Evolutionary conservation across 2,797 vertebrate species (phyloP).

Genomic region (Parauchenoglanis punctatus): DNA sequence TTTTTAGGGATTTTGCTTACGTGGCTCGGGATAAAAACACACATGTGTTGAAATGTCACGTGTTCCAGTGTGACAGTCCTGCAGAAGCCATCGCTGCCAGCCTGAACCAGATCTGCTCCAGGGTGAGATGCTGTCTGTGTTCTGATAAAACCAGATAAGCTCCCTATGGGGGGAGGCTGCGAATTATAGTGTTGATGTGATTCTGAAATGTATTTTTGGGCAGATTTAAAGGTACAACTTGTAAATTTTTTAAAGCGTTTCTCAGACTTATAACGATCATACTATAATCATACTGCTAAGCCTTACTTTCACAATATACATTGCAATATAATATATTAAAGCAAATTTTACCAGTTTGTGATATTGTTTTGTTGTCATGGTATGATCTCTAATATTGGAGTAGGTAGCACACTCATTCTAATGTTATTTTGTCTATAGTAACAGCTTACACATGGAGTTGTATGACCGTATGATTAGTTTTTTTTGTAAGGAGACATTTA

Average conservation of each 20-base stretch:
- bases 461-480: background rate
- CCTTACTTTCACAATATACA: background rate
- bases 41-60: constrained; percentile 96
- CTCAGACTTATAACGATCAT: background rate
- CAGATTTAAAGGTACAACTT: background rate
- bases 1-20: constrained; percentile 92
- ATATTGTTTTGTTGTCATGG: background rate
- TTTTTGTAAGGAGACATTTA: background rate
- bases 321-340: background rate
- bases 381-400: background rate
- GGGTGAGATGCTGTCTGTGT: constrained; percentile 38
- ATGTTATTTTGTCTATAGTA: background rate
- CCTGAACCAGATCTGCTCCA: constrained; percentile 97
- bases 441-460: background rate
- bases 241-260: background rate
- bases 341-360: background rate
- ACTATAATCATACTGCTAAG: background rate
- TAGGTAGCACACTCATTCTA: background rate
- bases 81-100: constrained; percentile 96
- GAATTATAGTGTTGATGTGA: background rate
- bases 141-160: background rate
- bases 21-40: constrained; percentile 98
- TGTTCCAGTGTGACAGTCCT: constrained; percentile 97
- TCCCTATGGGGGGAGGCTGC: background rate
- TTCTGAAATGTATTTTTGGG: background rate